Base-by-base conservation (phyloP, 2,113 vertebrate genomes). In the Columbina picui region DNA sequence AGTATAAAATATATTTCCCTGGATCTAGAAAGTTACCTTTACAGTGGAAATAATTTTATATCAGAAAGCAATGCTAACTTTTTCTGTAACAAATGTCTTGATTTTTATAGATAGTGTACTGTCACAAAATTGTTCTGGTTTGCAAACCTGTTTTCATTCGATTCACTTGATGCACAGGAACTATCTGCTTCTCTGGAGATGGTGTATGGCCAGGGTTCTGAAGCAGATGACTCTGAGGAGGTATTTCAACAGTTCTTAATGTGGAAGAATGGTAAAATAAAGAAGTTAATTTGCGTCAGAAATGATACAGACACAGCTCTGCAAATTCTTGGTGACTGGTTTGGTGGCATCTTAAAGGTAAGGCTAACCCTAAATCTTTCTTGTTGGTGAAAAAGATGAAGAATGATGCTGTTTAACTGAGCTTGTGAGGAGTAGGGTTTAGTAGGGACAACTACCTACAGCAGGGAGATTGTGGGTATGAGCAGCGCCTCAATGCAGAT, bases 161-260 rank as follows among this genome's bases (percentile, higher is more conserved):
- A 50, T 80, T 94, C 36, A 14, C 47, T 91, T 71, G 39, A 45
- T 93, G 21, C 47, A 17, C 65, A 98, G 98, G 92, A 96, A 32
- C 89, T 98, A 82, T 95, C 96, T 60, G 3, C 71, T 45, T 97
- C 98, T 63, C 91, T 98, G 94, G 74, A 96, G 65, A 73, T 89
- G 55, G 61, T 84, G 7, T 97, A 97, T 82, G 97, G 96, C 70
- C 84, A 93, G 16, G 61, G 63, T 74, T 92, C 70, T 60, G 94
- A 97, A 94, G 94, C 74, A 74, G 81, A 75, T 59, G 90, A 92
- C 52, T 96, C 95, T 29, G 97, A 98, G 56, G 88, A 96, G 47
- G 77, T 82, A 75, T 97, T 98, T 97, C 84, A 97, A 25, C 71
- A 97, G 15, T 98, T 98, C 88, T 96, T 94, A 89, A 91, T 97